Evolutionary conservation across 1,140 invertebrate genomes (phyloP).

Genomic region (Arion vulgaris): DNA sequence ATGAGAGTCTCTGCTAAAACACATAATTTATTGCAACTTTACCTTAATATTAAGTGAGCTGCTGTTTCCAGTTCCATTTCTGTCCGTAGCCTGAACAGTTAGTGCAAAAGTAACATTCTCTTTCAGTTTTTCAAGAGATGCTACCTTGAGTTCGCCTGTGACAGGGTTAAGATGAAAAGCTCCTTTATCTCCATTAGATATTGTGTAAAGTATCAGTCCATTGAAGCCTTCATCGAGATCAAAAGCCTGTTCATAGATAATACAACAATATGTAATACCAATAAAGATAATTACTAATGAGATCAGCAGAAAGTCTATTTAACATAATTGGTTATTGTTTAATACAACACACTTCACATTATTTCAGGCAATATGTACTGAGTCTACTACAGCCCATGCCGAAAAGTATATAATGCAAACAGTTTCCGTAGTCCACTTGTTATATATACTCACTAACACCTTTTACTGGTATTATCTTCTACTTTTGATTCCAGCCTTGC

Average conservation of each 20-base stretch:
- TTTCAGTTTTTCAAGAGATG: neutral
- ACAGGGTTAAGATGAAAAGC: neutral
- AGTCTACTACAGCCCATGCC: too few relatives aligned
- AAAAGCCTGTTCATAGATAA: neutral
- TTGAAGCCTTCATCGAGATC: conserved; percentile 19
- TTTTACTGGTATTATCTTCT: too few relatives aligned
- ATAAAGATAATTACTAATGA: neutral
- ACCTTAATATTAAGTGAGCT: neutral
- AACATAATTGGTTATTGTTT: too few relatives aligned
- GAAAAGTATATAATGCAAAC: too few relatives aligned
- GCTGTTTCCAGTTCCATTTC: neutral
- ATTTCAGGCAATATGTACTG: too few relatives aligned
- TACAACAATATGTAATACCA: neutral
- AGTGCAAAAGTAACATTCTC: neutral
- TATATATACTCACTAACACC: too few relatives aligned
- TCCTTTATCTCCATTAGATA: neutral
- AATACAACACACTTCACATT: too few relatives aligned
- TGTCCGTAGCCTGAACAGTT: conserved; percentile 3
- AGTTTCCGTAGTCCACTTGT: too few relatives aligned
- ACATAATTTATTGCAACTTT: neutral
- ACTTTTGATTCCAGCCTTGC: too few relatives aligned
- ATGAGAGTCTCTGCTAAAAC: too few relatives aligned
- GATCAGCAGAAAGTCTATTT: too few relatives aligned
- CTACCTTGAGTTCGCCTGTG: neutral
- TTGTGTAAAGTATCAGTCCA: neutral